phyloP scores from a whole-genome alignment of 2,888 invertebrate species.

The Acrobasis suavella region DNA sequence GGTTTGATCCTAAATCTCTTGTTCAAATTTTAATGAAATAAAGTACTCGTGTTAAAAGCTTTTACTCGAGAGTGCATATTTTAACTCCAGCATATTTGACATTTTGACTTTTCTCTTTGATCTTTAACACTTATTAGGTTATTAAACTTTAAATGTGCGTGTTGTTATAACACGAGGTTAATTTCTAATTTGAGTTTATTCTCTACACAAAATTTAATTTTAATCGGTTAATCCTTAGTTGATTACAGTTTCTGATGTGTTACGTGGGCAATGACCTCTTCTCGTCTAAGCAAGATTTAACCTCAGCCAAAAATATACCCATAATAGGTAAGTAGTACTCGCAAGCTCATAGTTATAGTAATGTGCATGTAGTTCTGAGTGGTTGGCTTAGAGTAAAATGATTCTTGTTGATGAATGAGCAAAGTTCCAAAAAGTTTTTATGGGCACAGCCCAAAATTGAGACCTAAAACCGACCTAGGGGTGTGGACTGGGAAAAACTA shows the following conservation, averaged over 20 bases:
- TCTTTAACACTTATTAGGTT: background rate
- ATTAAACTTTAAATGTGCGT: constrained; percentile 1
- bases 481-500: no score
- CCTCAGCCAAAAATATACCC: no score
- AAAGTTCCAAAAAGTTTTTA: no score
- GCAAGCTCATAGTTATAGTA: no score
- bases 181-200: background rate
- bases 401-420: no score
- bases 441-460: no score
- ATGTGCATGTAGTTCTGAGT: no score
- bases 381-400: no score
- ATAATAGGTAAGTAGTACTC: no score
- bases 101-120: background rate
- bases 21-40: background rate
- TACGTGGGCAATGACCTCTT: background rate
- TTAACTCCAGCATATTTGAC: background rate
- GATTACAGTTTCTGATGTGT: background rate
- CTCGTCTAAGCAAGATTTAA: background rate
- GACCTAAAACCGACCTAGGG: no score
- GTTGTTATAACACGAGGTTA: background rate
- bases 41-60: background rate
- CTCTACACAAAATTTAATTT: background rate
- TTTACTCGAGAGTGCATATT: background rate
- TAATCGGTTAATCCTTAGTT: background rate
- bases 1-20: no score